phyloP scores from a whole-genome alignment of 2,888 invertebrate genomes.

The Cantharis lateralis region DNA sequence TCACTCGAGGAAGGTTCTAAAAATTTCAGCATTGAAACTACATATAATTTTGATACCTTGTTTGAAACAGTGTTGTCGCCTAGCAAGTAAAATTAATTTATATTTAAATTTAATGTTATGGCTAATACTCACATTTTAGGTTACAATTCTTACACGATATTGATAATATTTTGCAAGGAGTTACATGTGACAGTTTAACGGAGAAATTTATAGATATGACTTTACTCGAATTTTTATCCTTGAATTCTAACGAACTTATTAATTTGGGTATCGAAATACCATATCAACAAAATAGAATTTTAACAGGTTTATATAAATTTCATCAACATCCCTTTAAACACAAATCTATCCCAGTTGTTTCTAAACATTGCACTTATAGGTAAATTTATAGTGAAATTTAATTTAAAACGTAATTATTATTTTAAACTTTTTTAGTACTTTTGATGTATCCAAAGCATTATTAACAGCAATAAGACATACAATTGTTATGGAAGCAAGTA shows the following conservation, averaged over 20 bases:
- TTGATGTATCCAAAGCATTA: conserved; percentile 60
- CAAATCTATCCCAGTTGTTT: conserved; percentile 49
- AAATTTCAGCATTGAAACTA: conserved; percentile 1
- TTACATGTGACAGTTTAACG: conserved; percentile 62
- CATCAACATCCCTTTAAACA: conserved; percentile 64
- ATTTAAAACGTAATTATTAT: neutral
- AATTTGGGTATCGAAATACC: conserved; percentile 64
- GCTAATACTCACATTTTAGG: conserved; percentile 47
- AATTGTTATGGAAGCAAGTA: conserved; percentile 61
- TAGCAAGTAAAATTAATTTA: neutral
- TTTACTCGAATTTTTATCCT: conserved; percentile 62
- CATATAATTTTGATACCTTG: conserved; percentile 35
- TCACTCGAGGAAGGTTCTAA: conserved; percentile 19
- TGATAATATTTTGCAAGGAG: conserved; percentile 62
- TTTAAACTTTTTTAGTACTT: conserved; percentile 56
- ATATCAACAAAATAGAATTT: conserved; percentile 63
- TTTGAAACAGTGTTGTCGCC: neutral
- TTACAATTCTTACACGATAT: conserved; percentile 61
- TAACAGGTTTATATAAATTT: conserved; percentile 61
- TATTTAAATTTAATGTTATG: neutral
- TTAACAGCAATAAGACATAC: conserved; percentile 64
- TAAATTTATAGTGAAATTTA: conserved; percentile 28
- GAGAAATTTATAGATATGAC: conserved; percentile 59
- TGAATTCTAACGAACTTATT: conserved; percentile 63
- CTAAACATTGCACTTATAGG: conserved; percentile 55